Evolutionary conservation across 2,113 vertebrate genomes (phyloP).

Genomic region (Vimba vimba): DNA sequence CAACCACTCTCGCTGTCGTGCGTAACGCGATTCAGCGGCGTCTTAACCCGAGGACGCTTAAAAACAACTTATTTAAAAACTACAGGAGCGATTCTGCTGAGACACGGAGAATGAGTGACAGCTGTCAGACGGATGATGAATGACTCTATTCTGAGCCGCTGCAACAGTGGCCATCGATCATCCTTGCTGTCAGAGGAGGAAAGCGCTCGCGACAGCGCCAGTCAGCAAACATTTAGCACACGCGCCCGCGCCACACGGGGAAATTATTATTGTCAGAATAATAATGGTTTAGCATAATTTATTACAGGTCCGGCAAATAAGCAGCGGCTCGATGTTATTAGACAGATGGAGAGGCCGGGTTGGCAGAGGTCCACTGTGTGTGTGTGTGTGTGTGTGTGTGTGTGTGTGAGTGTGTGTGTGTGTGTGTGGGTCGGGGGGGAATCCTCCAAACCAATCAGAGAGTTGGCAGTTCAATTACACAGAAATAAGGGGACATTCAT

Average conservation of each 20-base stretch:
- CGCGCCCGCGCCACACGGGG: conserved; percentile 96
- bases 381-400: background rate
- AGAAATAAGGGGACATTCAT: conserved; percentile 99
- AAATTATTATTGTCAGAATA: conserved; percentile 99
- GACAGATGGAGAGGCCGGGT: conserved; percentile 99
- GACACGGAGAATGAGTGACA: conserved; percentile 98
- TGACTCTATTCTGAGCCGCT: conserved; percentile 99
- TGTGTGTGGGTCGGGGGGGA: conserved; percentile 71
- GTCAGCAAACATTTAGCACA: conserved; percentile 99
- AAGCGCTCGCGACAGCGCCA: conserved; percentile 99
- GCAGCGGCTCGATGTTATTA: conserved; percentile 99
- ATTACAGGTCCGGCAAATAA: conserved; percentile 99
- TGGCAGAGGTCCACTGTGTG: conserved; percentile 96
- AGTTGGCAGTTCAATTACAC: conserved; percentile 99
- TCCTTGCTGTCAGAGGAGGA: conserved; percentile 99
- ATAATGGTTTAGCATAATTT: conserved; percentile 99
- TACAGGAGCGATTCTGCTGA: conserved; percentile 93
- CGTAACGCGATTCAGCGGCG: conserved; percentile 87
- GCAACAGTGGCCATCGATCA: conserved; percentile 99
- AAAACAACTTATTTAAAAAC: conserved; percentile 99
- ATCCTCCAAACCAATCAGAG: conserved; percentile 99
- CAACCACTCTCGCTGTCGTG: conserved; percentile 23
- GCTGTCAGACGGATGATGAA: conserved; percentile 99
- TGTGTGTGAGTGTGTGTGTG: background rate
- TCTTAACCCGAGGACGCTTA: conserved; percentile 85